These are phyloP conservation scores for Kryptolebias ocellatus DNA, from an alignment of 2,797 vertebrate species.

Conservation along the genomic window DNA sequence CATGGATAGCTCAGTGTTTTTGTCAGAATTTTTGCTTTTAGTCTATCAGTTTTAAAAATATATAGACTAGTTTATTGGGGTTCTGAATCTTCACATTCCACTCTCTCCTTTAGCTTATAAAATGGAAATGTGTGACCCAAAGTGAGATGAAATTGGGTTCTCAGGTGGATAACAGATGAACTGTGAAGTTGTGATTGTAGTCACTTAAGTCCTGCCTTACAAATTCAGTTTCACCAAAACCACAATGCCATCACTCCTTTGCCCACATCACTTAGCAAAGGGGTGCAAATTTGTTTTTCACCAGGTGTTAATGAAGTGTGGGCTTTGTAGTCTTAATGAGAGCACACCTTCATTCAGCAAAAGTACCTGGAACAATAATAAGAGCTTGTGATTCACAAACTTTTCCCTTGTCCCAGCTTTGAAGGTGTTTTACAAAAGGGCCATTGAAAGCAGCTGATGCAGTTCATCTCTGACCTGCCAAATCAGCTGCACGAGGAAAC, in stretches of 20 bases:
- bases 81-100: background rate
- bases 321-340: constrained; percentile 71
- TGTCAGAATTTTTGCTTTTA: background rate
- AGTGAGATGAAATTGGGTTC: constrained; percentile 51
- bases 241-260: constrained; percentile 29
- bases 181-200: constrained; percentile 46
- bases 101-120: too few species aligned
- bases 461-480: constrained; percentile 60
- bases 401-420: constrained; percentile 42
- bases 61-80: background rate
- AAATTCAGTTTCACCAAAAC: constrained; percentile 19
- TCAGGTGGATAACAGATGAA: constrained; percentile 60
- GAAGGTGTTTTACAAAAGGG: constrained; percentile 44
- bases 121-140: constrained; percentile 7
- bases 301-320: constrained; percentile 79
- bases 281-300: constrained; percentile 81
- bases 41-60: background rate
- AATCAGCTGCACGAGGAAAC: constrained; percentile 61
- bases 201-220: constrained; percentile 50
- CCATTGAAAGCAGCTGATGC: constrained; percentile 29
- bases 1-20: background rate
- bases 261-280: constrained; percentile 64
- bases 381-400: constrained; percentile 48
- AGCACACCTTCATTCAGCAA: constrained; percentile 45
- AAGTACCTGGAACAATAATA: constrained; percentile 59